Conservation (phyloP, 2,888 invertebrate species). For the Tetramorium bicarinatum region DNA sequence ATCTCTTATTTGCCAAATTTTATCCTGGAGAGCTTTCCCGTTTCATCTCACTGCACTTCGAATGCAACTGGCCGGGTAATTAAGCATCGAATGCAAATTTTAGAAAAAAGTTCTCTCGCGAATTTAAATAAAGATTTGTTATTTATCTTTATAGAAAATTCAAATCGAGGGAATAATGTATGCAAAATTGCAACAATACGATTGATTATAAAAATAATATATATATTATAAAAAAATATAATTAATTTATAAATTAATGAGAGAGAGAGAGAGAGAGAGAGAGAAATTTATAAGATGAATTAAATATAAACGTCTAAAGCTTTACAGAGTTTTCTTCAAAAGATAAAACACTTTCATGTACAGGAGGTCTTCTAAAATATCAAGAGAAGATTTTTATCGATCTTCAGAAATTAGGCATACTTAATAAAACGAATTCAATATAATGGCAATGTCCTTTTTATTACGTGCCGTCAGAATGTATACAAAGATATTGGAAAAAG, state of each 20-base stretch:
- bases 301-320: not conserved
- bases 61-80: not conserved
- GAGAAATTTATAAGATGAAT: not conserved
- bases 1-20: not conserved
- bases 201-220: not conserved
- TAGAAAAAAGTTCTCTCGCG: not conserved
- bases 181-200: not conserved
- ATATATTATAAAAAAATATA: conserved; percentile 4
- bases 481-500: not conserved
- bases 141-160: not conserved
- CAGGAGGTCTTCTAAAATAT: not conserved
- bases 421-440: conserved; percentile 24
- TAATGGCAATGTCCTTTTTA: not conserved
- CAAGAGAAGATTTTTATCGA: not conserved
- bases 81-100: not conserved
- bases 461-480: not conserved
- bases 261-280: not conserved
- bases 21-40: not conserved
- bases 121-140: conserved; percentile 18
- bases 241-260: not conserved
- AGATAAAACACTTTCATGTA: not conserved
- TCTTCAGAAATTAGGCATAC: conserved; percentile 11
- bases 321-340: not conserved
- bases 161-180: not conserved
- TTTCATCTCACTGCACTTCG: not conserved